A percentile compares a stretch with the other conserved stretches of the same genome.
Conservation (phyloP, 92 coral and sea anemone species). For the Epizoanthus illoricatus region DNA sequence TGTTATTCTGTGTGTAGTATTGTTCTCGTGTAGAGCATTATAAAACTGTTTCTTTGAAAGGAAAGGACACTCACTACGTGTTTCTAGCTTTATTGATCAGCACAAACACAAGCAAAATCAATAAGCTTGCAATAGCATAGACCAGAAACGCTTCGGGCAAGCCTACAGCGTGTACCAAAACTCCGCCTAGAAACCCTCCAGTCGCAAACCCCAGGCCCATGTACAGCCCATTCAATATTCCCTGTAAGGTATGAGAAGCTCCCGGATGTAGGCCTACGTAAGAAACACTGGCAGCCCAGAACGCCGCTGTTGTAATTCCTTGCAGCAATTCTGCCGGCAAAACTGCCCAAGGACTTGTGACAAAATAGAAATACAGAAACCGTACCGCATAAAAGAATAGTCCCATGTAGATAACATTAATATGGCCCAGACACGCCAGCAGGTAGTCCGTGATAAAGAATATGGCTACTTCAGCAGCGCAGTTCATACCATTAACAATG, state of each 20-base stretch:
- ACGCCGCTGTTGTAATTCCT: constrained; percentile 96
- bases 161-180: constrained; percentile 74
- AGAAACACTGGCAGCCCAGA: constrained; percentile 97
- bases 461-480: constrained; percentile 83
- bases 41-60: too few species aligned
- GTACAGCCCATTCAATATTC: constrained; percentile 87
- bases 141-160: constrained; percentile 80
- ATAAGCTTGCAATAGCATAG: constrained; percentile 64
- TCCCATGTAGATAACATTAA: constrained; percentile 82
- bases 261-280: constrained; percentile 90
- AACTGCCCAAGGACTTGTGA: constrained; percentile 91
- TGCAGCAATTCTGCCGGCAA: constrained; percentile 92
- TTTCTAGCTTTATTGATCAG: constrained; percentile 54
- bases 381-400: constrained; percentile 79
- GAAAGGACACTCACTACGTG: neutral
- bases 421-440: constrained; percentile 71
- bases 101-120: constrained; percentile 55
- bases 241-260: constrained; percentile 85
- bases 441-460: constrained; percentile 78
- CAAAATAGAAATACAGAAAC: constrained; percentile 70
- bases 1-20: too few species aligned
- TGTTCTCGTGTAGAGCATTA: too few species aligned
- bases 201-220: constrained; percentile 97
- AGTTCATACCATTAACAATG: constrained; percentile 83
- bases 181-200: constrained; percentile 94